Evolutionary conservation across 2,113 vertebrate genomes (phyloP).

Genomic region (Notarius quadriscutis): DNA sequence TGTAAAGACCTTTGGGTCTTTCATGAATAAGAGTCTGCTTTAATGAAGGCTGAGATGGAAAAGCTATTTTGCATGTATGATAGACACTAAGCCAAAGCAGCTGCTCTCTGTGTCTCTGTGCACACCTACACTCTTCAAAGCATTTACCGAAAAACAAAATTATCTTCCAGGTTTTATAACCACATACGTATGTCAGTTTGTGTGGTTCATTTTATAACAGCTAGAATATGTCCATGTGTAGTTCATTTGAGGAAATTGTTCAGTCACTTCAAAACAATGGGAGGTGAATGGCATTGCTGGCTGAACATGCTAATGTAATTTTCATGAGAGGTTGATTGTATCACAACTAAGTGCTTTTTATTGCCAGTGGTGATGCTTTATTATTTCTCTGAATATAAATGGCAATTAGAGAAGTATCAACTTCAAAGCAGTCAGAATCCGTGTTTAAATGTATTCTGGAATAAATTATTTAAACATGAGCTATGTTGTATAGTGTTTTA

Average conservation of each 20-base stretch:
- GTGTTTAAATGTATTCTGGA: slow-evolving; percentile 1
- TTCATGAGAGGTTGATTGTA: slow-evolving; percentile 57
- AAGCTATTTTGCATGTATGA: slow-evolving; percentile 27
- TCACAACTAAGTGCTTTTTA: slow-evolving; percentile 35
- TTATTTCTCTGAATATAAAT: slow-evolving; percentile 56
- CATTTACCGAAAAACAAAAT: neutral
- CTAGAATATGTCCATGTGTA: neutral
- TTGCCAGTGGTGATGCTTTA: slow-evolving; percentile 40
- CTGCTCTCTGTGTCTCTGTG: slow-evolving; percentile 9
- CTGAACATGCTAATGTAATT: slow-evolving; percentile 54
- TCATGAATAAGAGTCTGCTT: slow-evolving; percentile 10
- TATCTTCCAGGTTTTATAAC: neutral
- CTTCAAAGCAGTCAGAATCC: slow-evolving; percentile 56
- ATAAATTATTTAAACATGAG: neutral
- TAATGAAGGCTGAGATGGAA: neutral
- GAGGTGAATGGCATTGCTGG: slow-evolving; percentile 28
- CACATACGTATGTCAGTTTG: neutral
- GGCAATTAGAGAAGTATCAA: slow-evolving; percentile 44
- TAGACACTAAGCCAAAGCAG: slow-evolving; percentile 9
- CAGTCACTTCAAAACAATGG: slow-evolving; percentile 2
- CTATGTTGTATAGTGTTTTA: neutral
- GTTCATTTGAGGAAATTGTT: neutral
- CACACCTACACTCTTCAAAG: slow-evolving; percentile 20
- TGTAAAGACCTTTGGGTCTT: slow-evolving; percentile 18
- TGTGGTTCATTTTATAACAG: neutral